phyloP scores from a whole-genome alignment of 2,113 vertebrate species.

The Thamnaconus septentrionalis region DNA sequence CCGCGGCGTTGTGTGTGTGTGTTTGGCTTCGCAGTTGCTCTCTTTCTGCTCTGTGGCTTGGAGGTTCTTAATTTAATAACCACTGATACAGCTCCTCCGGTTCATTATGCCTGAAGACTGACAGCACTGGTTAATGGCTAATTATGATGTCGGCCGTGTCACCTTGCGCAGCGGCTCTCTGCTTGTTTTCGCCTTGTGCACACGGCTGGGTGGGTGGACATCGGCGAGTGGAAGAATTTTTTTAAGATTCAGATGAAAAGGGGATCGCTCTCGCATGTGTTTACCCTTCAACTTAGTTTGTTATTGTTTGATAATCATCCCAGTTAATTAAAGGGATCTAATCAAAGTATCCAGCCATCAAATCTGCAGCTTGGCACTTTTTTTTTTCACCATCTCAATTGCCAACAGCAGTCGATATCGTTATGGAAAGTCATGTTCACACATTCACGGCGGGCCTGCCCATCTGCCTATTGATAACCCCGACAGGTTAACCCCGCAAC shows the following conservation, averaged over 20 bases:
- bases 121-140: constrained; percentile 13
- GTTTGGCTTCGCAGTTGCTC: background rate
- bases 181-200: constrained; percentile 11
- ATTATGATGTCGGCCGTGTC: constrained; percentile 39
- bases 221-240: too few relatives aligned
- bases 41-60: constrained; percentile 10
- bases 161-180: constrained; percentile 5
- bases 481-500: constrained; percentile 31
- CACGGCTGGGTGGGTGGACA: background rate
- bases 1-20: background rate
- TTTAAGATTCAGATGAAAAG: constrained; percentile 1
- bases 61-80: constrained; percentile 34
- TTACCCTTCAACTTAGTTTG: background rate
- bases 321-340: background rate
- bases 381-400: constrained; percentile 28
- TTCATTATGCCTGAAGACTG: constrained; percentile 29
- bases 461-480: constrained; percentile 33
- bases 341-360: constrained; percentile 19
- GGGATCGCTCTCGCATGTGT: constrained; percentile 10
- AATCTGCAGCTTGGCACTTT: constrained; percentile 30
- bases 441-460: constrained; percentile 26
- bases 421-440: constrained; percentile 35
- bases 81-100: constrained; percentile 4
- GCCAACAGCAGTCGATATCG: constrained; percentile 25
- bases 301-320: constrained; percentile 16